Evolutionary conservation across 2,113 vertebrate genomes (phyloP).

Genomic region (Azemiops feae): DNA sequence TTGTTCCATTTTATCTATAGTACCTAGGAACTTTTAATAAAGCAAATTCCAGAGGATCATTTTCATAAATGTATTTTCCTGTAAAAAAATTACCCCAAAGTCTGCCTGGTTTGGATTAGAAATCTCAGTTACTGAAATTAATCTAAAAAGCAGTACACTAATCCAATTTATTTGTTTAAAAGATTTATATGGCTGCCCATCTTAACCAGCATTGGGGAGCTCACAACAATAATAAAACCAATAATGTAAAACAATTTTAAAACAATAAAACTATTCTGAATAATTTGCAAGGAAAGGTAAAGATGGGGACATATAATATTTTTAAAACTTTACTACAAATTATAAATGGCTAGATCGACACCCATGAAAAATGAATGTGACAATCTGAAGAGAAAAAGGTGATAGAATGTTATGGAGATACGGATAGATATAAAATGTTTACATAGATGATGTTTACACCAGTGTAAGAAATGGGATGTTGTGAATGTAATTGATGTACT

Average conservation of each 20-base stretch:
- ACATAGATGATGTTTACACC: not conserved
- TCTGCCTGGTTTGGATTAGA: not conserved
- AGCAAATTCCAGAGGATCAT: not conserved
- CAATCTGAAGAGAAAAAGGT: not conserved
- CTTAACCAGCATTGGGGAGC: not conserved
- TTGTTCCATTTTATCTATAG: not conserved
- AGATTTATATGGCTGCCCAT: not conserved
- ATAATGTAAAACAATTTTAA: not conserved
- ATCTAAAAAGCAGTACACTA: not conserved
- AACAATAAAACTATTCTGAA: not conserved
- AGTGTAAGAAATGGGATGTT: not conserved
- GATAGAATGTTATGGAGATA: too few relatives aligned
- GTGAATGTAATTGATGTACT: not conserved
- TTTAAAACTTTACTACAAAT: not conserved
- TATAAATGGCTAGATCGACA: not conserved
- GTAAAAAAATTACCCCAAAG: not conserved
- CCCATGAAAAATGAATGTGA: not conserved
- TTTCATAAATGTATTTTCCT: not conserved
- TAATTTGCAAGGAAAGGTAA: not conserved
- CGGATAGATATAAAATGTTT: not conserved
- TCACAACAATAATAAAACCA: not conserved
- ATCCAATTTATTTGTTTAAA: not conserved
- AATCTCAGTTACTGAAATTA: not conserved
- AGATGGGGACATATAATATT: not conserved
- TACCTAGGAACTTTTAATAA: not conserved